Conservation (phyloP, 2,888 invertebrate genomes). For the Cheilosia variabilis region DNA sequence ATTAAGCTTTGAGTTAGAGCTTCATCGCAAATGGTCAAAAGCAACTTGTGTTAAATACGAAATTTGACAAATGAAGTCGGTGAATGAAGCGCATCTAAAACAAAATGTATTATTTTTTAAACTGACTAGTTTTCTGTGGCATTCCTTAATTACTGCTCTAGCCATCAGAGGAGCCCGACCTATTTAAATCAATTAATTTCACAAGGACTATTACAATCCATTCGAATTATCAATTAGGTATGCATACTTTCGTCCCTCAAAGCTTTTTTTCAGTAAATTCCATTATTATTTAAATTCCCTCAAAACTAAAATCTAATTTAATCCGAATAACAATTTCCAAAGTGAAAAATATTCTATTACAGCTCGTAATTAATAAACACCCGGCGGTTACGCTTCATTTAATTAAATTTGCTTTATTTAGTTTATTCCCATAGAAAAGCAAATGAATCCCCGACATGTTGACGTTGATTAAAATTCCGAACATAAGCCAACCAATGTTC, state of each 20-base stretch:
- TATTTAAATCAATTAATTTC: too few species aligned
- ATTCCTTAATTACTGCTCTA: too few species aligned
- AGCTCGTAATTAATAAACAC: conserved; percentile 29
- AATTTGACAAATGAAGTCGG: too few species aligned
- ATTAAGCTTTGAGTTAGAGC: too few species aligned
- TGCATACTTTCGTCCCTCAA: background rate
- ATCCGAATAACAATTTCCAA: conserved; percentile 43
- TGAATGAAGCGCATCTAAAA: too few species aligned
- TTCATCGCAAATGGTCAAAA: too few species aligned
- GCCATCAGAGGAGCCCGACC: too few species aligned
- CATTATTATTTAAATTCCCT: conserved; percentile 5
- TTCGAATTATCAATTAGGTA: too few species aligned
- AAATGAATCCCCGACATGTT: conserved; percentile 2
- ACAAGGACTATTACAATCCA: too few species aligned
- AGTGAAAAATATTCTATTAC: conserved; percentile 32
- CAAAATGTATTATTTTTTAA: too few species aligned
- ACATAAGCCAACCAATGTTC: background rate
- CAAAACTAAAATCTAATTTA: conserved; percentile 19
- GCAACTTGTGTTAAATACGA: too few species aligned
- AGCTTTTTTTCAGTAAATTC: background rate
- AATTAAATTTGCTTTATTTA: conserved; percentile 36
- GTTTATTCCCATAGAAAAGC: background rate
- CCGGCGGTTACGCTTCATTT: background rate
- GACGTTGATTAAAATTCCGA: conserved; percentile 43
- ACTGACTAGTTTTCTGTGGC: too few species aligned